Percentiles rank a stretch among this genome's conserved stretches.
These are phyloP conservation scores for Colletes gigas DNA, from an alignment of 1,140 invertebrate species.

Conservation along the genomic window DNA sequence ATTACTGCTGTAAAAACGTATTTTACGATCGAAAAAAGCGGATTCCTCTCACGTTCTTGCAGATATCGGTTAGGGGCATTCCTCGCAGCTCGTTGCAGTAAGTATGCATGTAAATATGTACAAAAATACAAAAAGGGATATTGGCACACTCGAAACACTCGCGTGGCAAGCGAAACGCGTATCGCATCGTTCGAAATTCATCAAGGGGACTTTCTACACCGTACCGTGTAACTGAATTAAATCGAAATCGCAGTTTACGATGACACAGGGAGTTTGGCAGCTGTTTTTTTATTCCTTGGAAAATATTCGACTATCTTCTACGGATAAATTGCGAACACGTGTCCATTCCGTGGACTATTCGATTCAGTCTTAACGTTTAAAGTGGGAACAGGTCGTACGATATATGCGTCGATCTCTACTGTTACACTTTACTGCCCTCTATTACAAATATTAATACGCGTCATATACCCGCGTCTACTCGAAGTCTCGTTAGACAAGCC, in stretches of 20 bases:
- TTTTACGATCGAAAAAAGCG: no score
- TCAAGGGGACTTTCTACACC: not conserved
- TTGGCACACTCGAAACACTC: conserved; percentile 73
- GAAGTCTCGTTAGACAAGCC: not conserved
- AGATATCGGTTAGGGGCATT: no score
- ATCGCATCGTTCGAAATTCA: conserved; percentile 57
- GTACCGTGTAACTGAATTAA: conserved; percentile 28
- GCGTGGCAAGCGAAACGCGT: conserved; percentile 66
- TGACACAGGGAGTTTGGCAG: not conserved
- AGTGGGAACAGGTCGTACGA: conserved; percentile 24
- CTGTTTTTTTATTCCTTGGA: no score
- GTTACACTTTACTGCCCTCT: conserved; percentile 9
- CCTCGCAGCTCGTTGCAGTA: not conserved
- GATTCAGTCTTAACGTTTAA: conserved; percentile 55
- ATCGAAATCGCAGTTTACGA: conserved; percentile 47
- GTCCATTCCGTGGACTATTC: not conserved
- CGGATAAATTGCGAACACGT: not conserved
- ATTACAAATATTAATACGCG: conserved; percentile 16
- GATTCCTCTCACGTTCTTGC: no score
- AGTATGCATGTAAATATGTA: conserved; percentile 65
- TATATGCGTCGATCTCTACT: not conserved
- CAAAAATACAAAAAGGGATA: conserved; percentile 76
- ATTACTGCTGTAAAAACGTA: no score
- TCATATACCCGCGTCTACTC: not conserved
- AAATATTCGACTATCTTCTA: not conserved